These are phyloP conservation scores for Burhinus bistriatus DNA, from an alignment of 2,113 vertebrate genomes.

Conservation along the genomic window DNA sequence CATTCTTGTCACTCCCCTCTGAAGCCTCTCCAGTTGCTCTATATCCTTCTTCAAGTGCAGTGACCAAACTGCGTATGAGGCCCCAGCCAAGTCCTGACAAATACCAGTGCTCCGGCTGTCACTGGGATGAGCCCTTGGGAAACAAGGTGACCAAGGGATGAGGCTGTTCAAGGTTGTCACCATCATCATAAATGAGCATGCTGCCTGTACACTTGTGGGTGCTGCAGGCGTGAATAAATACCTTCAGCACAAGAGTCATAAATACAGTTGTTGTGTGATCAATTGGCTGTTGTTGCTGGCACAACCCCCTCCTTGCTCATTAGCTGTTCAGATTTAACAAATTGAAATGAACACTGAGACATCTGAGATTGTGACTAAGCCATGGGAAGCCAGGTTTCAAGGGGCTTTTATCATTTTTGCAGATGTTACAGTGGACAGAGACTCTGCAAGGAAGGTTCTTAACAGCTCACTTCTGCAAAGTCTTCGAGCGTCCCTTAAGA, in stretches of 20 bases:
- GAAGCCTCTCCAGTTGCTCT: background rate
- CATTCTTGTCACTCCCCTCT: background rate
- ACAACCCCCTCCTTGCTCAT: background rate
- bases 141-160: background rate
- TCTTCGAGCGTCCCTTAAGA: background rate
- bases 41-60: background rate
- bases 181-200: background rate
- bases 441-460: background rate
- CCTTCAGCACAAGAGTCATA: background rate
- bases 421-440: background rate
- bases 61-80: background rate
- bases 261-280: background rate
- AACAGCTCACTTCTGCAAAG: background rate
- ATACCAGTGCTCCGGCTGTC: background rate
- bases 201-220: background rate
- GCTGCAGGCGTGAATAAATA: background rate
- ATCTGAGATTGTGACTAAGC: background rate
- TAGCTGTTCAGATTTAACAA: background rate
- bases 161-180: accelerated
- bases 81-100: background rate
- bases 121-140: background rate
- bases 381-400: background rate
- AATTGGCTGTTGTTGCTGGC: background rate
- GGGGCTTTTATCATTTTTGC: background rate
- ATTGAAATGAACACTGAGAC: background rate